Base-by-base conservation (phyloP, 2,113 vertebrate genomes). In the Chaetodon trifascialis region DNA sequence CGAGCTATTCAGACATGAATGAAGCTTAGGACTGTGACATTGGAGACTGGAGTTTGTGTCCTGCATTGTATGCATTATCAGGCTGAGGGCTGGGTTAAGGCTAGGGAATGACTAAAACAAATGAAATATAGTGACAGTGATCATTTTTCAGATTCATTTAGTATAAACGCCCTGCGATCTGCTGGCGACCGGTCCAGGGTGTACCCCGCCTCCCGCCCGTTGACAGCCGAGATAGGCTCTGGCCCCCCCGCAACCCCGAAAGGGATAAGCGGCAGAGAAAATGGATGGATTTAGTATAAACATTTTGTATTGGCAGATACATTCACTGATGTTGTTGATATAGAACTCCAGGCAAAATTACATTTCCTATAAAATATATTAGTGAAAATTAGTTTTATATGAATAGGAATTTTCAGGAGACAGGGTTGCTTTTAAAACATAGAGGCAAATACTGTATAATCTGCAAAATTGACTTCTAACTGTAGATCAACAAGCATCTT, bases 341-440 rank as follows among this genome's bases (percentile, higher is more conserved):
- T 11, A 30, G 16, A 34, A 36, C 42, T 47, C 21, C 11, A 17
- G 52, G 60, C n/a, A 7, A 19, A 51, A 56, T 42, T 42, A 42
- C 25, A 60, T 51, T 51, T 67, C 62, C 9, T 42, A 16, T 16
- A 52, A 49, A 74, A 49, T 21, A 40, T 5, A 59, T 65, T 3
- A 30, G 21, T 23, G 46, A 25, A 55, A 64, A 71, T 56, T 3
- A 46, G 17, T 49, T 73, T n/a, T 9, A 34, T 34, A 51, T 23
- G 19, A 67, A 23, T 1, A 1, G 21, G 30, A 11, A 12, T 44
- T 70, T 52, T 71, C 7, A 59, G 54, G 80, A 80, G 64, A 85
- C 71, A 21, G 64, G 65, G 71, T 52, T 64, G 54, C 11, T 62
- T 76, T 71, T 59, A 47, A 78, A 78, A 82, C 15, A 40, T 40